These are phyloP conservation scores for Nannoperca australis DNA, from an alignment of 2,797 vertebrate genomes.

Conservation along the genomic window DNA sequence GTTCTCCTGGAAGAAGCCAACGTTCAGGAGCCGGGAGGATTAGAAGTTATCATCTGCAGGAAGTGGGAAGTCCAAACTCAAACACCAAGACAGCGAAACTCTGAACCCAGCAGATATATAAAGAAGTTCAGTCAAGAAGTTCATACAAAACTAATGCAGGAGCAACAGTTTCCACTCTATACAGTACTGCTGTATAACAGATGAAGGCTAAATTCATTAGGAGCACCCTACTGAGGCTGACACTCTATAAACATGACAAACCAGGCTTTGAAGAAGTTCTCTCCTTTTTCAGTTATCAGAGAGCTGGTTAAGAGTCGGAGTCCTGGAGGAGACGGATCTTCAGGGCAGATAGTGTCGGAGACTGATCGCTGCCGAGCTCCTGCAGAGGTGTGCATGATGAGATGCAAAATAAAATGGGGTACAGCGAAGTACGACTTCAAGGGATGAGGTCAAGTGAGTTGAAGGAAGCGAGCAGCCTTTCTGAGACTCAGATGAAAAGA, in stretches of 20 bases:
- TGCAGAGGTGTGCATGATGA: slow-evolving; percentile 42
- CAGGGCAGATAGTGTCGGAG: not conserved
- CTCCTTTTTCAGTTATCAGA: slow-evolving; percentile 6
- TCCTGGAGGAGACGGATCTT: slow-evolving; percentile 10
- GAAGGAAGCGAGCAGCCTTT: slow-evolving; percentile 27
- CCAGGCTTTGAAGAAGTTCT: slow-evolving; percentile 22
- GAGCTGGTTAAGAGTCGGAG: slow-evolving; percentile 8
- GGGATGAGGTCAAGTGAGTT: slow-evolving; percentile 60
- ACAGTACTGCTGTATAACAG: not conserved
- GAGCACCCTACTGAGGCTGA: not conserved
- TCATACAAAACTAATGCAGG: not conserved
- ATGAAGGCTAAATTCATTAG: slow-evolving; percentile 25
- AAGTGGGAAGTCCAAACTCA: not conserved
- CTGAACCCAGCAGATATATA: not conserved
- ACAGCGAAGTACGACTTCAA: slow-evolving; percentile 39
- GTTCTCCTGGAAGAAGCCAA: not conserved
- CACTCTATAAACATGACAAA: slow-evolving; percentile 23
- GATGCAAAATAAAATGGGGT: slow-evolving; percentile 13
- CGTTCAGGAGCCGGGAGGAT: not conserved
- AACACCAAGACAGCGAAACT: not conserved
- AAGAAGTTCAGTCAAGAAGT: not conserved
- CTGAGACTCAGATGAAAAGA: slow-evolving; percentile 47
- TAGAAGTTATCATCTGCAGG: not conserved
- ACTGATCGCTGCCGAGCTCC: slow-evolving; percentile 15
- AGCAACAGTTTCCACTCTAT: not conserved